Percentiles rank a stretch among this genome's conserved stretches.
These are phyloP conservation scores for Geococcyx californianus DNA, from an alignment of 2,113 vertebrate species.

Conservation along the genomic window DNA sequence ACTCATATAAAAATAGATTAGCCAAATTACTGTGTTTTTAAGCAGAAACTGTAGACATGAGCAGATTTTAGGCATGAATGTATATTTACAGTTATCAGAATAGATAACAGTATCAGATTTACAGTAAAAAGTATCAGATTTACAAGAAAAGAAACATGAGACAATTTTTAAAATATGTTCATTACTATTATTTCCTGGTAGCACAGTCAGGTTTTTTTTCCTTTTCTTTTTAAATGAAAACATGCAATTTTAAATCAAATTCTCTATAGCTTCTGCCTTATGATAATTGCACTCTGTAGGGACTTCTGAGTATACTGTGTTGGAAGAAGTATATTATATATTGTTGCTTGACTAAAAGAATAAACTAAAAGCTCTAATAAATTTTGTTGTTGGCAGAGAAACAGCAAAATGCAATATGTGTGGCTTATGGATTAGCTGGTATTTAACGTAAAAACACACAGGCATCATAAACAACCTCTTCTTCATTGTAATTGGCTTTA, in stretches of 20 bases:
- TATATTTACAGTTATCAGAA: slow-evolving; percentile 42
- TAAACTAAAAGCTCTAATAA: neutral
- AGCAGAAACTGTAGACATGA: slow-evolving; percentile 46
- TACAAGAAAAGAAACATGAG: neutral
- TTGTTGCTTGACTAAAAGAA: neutral
- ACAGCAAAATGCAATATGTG: neutral
- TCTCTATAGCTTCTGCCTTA: neutral
- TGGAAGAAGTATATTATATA: neutral
- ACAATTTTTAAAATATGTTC: neutral
- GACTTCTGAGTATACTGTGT: neutral
- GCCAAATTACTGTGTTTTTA: slow-evolving; percentile 58
- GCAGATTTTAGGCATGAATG: slow-evolving; percentile 27
- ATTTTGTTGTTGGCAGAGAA: neutral
- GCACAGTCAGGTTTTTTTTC: neutral
- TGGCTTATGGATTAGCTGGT: neutral
- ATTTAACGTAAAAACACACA: neutral
- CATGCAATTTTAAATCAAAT: neutral
- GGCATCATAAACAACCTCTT: neutral
- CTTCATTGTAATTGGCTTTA: neutral
- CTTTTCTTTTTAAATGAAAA: neutral
- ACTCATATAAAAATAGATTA: slow-evolving; percentile 54
- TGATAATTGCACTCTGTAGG: neutral
- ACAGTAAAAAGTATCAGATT: slow-evolving; percentile 40
- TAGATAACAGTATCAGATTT: slow-evolving; percentile 11
- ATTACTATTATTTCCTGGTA: neutral